Evolutionary conservation across 2,113 vertebrate genomes (phyloP).

Genomic region (Brachypteracias leptosomus): DNA sequence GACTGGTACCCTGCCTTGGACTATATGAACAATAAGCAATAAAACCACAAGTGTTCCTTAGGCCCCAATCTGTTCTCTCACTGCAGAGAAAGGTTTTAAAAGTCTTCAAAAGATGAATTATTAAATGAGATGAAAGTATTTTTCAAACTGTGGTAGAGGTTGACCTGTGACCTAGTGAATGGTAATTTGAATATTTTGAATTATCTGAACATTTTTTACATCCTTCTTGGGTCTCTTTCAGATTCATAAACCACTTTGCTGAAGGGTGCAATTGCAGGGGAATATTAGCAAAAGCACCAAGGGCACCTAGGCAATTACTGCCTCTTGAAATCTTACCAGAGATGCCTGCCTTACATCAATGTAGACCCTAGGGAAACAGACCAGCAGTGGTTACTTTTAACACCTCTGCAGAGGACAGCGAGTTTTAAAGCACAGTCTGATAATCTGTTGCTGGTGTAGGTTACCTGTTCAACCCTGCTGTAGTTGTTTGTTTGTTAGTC

Average conservation of each 20-base stretch:
- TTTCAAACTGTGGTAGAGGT: not conserved
- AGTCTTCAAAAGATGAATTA: not conserved
- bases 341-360: not conserved
- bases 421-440: not conserved
- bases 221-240: not conserved
- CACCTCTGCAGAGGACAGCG: not conserved
- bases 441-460: not conserved
- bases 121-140: not conserved
- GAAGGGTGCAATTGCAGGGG: not conserved
- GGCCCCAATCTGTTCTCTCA: not conserved
- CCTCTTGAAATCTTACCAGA: not conserved
- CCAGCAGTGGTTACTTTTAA: not conserved
- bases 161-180: not conserved
- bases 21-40: not conserved
- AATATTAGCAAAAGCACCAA: not conserved
- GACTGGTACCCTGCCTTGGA: not conserved
- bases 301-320: not conserved
- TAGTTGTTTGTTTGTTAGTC: not conserved
- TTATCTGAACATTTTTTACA: not conserved
- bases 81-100: not conserved
- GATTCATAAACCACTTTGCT: not conserved
- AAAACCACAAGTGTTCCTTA: not conserved
- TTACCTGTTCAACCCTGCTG: not conserved
- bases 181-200: not conserved
- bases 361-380: not conserved